Evolutionary conservation across 2,888 invertebrate genomes (phyloP).

Genomic region (Erebia palarica): DNA sequence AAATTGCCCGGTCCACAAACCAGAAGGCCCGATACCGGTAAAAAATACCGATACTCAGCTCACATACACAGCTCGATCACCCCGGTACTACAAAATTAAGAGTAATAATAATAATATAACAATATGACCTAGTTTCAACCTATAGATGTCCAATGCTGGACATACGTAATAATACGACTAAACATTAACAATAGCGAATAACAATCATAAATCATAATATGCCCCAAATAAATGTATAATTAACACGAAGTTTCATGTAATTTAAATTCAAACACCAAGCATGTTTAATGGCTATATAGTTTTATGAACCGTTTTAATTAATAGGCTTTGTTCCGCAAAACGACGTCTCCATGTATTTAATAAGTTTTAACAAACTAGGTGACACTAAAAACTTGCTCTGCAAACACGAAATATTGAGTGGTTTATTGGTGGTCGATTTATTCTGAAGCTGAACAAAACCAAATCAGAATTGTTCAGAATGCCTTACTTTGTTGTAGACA

Average conservation of each 20-base stretch:
- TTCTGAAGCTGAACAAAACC: not conserved
- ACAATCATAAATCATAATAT: conserved; percentile 11
- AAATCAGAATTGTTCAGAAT: not conserved
- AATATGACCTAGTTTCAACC: not conserved
- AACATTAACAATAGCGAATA: not conserved
- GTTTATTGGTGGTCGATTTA: too few relatives aligned
- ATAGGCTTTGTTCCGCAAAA: conserved; percentile 4
- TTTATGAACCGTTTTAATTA: conserved; percentile 13
- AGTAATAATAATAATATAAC: not conserved
- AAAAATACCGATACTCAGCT: too few relatives aligned
- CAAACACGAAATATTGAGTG: too few relatives aligned
- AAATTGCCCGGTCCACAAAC: too few relatives aligned
- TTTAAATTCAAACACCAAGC: conserved; percentile 34
- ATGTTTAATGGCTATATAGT: conserved; percentile 28
- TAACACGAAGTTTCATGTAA: conserved; percentile 36
- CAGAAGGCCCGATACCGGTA: too few relatives aligned
- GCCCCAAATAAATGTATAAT: conserved; percentile 24
- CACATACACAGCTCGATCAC: too few relatives aligned
- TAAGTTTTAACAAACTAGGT: not conserved
- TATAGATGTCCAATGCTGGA: not conserved
- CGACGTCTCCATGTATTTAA: conserved; percentile 3
- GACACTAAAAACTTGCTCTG: not conserved
- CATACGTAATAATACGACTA: too few relatives aligned
- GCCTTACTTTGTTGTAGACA: not conserved
- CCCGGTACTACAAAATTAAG: too few relatives aligned